phyloP scores from a whole-genome alignment of 1,140 invertebrate species.

The Drosophila navojoa region DNA sequence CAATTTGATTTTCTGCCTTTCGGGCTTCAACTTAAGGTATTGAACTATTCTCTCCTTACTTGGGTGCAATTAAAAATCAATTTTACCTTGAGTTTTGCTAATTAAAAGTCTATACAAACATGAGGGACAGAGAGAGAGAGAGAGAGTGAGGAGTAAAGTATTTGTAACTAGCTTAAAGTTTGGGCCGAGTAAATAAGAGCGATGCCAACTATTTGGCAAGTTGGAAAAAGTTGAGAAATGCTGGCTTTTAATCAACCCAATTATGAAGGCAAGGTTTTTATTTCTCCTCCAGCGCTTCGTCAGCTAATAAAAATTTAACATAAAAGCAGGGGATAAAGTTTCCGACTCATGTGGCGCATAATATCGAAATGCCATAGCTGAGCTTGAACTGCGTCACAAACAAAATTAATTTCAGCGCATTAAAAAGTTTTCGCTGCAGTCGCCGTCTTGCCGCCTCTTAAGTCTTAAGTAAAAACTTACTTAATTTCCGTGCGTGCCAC shows the following conservation, averaged over 20 bases:
- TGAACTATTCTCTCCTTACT: neutral
- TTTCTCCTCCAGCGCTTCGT: constrained; percentile 42
- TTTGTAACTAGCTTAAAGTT: constrained; percentile 58
- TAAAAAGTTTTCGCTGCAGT: constrained; percentile 55
- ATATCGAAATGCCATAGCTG: constrained; percentile 77
- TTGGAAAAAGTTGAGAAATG: constrained; percentile 62
- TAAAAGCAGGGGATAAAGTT: constrained; percentile 40
- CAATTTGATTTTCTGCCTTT: too few relatives aligned
- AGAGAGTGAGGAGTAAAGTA: too few relatives aligned
- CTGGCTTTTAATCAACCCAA: constrained; percentile 72
- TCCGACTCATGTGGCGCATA: constrained; percentile 56
- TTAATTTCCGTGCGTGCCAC: constrained; percentile 39
- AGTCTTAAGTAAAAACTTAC: constrained; percentile 41
- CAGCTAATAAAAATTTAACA: constrained; percentile 62
- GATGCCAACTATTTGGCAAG: constrained; percentile 69
- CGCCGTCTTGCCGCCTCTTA: constrained; percentile 7
- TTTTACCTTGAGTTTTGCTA: constrained; percentile 19
- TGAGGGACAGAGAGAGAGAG: too few relatives aligned
- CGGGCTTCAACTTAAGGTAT: neutral
- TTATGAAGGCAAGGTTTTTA: constrained; percentile 61
- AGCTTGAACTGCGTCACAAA: constrained; percentile 45
- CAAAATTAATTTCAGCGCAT: constrained; percentile 71
- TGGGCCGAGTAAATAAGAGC: constrained; percentile 66
- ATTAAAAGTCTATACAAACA: constrained; percentile 31
- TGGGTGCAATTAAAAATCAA: constrained; percentile 7